A percentile compares a stretch with the other conserved stretches of the same genome.
Conservation (phyloP, 2,888 invertebrate genomes). For the Drosophila kokeensis region DNA sequence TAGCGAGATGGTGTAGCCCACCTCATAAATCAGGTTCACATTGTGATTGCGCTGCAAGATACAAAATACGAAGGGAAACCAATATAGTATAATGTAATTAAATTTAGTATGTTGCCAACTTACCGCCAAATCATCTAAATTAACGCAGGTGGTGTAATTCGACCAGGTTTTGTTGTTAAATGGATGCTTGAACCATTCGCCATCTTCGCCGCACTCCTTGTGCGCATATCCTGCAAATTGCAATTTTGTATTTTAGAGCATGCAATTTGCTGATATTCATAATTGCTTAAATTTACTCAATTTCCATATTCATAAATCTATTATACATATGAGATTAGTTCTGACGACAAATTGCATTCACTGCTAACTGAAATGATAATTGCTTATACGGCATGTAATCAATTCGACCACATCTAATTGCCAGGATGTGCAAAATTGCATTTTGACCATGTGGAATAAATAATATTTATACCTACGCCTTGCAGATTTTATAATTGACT, state of each 20-base stretch:
- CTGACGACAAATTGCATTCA: conserved; percentile 15
- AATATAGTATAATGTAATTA: conserved; percentile 14
- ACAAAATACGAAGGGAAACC: not conserved
- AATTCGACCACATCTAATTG: conserved; percentile 45
- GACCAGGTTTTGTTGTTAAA: conserved; percentile 92
- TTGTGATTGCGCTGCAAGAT: conserved; percentile 88
- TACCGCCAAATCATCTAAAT: conserved; percentile 89
- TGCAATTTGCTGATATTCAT: not conserved
- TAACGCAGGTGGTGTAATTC: conserved; percentile 95
- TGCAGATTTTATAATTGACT: not conserved
- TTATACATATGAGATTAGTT: conserved; percentile 14
- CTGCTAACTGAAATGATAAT: conserved; percentile 14
- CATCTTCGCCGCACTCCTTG: conserved; percentile 92
- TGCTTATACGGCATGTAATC: conserved; percentile 32
- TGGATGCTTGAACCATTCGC: conserved; percentile 94
- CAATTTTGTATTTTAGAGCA: not conserved
- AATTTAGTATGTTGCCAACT: conserved; percentile 14
- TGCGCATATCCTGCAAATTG: conserved; percentile 89
- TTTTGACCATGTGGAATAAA: not conserved
- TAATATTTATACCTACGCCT: not conserved
- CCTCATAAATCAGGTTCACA: conserved; percentile 92
- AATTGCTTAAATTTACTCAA: conserved; percentile 3
- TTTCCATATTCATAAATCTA: conserved; percentile 2
- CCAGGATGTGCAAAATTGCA: conserved; percentile 4
- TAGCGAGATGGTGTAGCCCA: conserved; percentile 94